These are phyloP conservation scores for Corythoichthys haematopterus DNA, from an alignment of 2,113 vertebrate genomes.

Conservation along the genomic window DNA sequence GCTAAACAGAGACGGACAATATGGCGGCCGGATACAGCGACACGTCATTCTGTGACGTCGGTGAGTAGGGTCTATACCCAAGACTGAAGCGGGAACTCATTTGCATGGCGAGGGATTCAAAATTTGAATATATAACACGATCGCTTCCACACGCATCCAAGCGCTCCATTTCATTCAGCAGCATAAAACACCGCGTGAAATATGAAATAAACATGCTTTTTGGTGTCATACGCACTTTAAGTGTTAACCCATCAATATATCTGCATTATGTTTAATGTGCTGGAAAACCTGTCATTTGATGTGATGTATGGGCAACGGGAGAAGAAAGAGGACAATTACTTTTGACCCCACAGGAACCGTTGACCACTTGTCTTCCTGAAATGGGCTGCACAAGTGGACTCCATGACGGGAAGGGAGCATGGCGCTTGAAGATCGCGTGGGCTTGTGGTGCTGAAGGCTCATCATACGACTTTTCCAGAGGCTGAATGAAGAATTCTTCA, in stretches of 20 bases:
- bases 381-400: slow-evolving; percentile 30
- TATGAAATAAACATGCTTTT: too few relatives aligned
- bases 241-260: not conserved
- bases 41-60: too few relatives aligned
- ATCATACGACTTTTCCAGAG: slow-evolving; percentile 56
- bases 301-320: not conserved
- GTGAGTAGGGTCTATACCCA: too few relatives aligned
- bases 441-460: slow-evolving; percentile 64
- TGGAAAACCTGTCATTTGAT: not conserved
- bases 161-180: too few relatives aligned
- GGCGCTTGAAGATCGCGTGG: slow-evolving; percentile 84
- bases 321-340: slow-evolving; percentile 44
- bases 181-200: too few relatives aligned
- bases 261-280: not conserved
- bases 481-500: slow-evolving; percentile 91
- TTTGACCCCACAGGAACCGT: slow-evolving; percentile 64
- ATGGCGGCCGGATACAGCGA: too few relatives aligned
- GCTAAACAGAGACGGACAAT: too few relatives aligned
- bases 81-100: too few relatives aligned
- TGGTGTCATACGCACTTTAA: not conserved
- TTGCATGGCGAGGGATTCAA: too few relatives aligned
- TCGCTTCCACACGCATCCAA: too few relatives aligned
- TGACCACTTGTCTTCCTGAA: slow-evolving; percentile 37
- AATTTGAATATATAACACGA: too few relatives aligned
- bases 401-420: slow-evolving; percentile 29